phyloP scores from a whole-genome alignment of 2,113 vertebrate genomes.

The Hepsetus odoe region DNA sequence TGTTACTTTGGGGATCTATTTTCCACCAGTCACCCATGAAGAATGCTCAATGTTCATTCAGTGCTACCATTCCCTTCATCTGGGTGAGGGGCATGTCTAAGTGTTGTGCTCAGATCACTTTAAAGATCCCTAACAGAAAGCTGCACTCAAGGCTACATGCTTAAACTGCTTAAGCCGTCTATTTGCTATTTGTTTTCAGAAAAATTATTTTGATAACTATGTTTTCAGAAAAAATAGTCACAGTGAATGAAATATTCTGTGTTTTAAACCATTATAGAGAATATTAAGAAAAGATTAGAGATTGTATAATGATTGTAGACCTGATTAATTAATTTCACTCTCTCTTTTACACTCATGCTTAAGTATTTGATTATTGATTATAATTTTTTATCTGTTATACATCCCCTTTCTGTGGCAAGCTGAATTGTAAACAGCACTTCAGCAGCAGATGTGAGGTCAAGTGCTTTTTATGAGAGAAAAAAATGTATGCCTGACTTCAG shows the following conservation, averaged over 20 bases:
- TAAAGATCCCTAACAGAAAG: not conserved
- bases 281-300: not conserved
- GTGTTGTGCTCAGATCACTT: conserved; percentile 39
- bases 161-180: not conserved
- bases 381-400: too few relatives aligned
- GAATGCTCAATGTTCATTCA: conserved; percentile 60
- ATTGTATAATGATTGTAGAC: too few relatives aligned
- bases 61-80: conserved; percentile 30
- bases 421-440: conserved; percentile 65
- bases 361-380: too few relatives aligned
- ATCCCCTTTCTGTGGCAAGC: conserved; percentile 60
- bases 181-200: not conserved
- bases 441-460: conserved; percentile 40
- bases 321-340: too few relatives aligned
- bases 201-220: too few relatives aligned
- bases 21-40: conserved; percentile 66
- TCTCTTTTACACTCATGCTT: too few relatives aligned
- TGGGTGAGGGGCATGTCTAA: conserved; percentile 62
- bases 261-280: too few relatives aligned
- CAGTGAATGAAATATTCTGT: too few relatives aligned
- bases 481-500: not conserved
- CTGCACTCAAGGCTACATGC: conserved; percentile 19
- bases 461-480: not conserved
- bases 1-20: conserved; percentile 73
- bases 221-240: too few relatives aligned